A percentile compares a stretch with the other conserved stretches of the same genome.
phyloP scores from a whole-genome alignment of 2,888 invertebrate genomes.

The Drosophila aldrichi region DNA sequence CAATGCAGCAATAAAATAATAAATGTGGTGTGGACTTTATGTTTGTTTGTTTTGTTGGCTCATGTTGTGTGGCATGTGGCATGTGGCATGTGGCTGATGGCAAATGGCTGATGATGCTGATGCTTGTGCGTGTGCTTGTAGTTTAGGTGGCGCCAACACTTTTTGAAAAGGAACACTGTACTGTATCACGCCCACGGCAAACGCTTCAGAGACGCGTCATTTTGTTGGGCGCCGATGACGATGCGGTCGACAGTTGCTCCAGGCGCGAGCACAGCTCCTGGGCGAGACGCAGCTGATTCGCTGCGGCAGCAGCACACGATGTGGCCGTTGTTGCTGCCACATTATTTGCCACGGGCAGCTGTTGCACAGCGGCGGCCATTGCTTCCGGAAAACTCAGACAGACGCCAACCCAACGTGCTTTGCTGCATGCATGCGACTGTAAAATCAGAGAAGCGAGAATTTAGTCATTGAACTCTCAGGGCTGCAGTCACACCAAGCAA shows the following conservation, averaged over 20 bases:
- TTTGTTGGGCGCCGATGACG: constrained; percentile 56
- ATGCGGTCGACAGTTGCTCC: constrained; percentile 86
- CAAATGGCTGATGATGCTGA: constrained; percentile 45
- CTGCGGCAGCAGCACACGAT: constrained; percentile 80
- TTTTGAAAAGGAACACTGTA: constrained; percentile 71
- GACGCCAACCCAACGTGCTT: constrained; percentile 90
- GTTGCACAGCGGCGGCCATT: constrained; percentile 60
- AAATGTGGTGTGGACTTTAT: constrained; percentile 53
- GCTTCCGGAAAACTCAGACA: constrained; percentile 86
- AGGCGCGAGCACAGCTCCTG: constrained; percentile 87
- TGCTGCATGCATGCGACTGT: constrained; percentile 90
- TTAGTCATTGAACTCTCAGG: neutral
- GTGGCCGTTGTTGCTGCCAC: constrained; percentile 53
- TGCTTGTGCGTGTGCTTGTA: constrained; percentile 7
- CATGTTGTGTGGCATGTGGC: constrained; percentile 8
- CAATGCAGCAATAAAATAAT: constrained; percentile 56
- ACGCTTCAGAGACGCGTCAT: constrained; percentile 77
- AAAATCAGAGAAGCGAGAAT: constrained; percentile 78
- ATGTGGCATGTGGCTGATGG: constrained; percentile 42
- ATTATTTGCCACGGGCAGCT: constrained; percentile 69
- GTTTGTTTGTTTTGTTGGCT: constrained; percentile 36
- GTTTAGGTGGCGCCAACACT: constrained; percentile 46
- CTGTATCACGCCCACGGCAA: constrained; percentile 16
- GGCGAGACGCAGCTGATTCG: constrained; percentile 85
- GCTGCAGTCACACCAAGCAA: constrained; percentile 28